A percentile compares a stretch with the other conserved stretches of the same genome.
These are phyloP conservation scores for Drosophila nr. perissopoda DNA, from an alignment of 2,888 invertebrate species.

Conservation along the genomic window DNA sequence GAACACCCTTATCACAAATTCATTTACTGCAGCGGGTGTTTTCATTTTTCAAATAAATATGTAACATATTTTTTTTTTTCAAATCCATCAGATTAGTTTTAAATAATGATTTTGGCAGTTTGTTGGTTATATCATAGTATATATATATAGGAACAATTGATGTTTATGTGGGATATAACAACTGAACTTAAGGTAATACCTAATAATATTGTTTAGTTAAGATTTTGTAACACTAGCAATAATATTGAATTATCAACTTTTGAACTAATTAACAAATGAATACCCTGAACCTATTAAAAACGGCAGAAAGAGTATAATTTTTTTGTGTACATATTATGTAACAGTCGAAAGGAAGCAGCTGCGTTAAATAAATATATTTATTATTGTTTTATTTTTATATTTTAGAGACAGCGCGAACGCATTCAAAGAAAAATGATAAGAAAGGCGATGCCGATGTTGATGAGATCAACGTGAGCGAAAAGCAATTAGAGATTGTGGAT, in stretches of 20 bases:
- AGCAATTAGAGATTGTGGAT: conserved; percentile 67
- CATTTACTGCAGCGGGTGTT: not conserved
- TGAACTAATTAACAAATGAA: not conserved
- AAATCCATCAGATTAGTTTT: not conserved
- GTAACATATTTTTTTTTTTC: not conserved
- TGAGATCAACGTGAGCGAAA: conserved; percentile 68
- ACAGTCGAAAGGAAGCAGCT: not conserved
- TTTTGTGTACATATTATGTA: not conserved
- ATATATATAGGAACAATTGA: conserved; percentile 3
- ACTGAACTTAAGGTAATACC: conserved; percentile 13
- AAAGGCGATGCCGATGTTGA: conserved; percentile 74
- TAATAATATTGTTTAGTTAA: not conserved
- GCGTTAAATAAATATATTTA: not conserved
- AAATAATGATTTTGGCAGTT: not conserved
- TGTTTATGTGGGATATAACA: conserved; percentile 7
- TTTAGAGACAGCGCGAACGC: conserved; percentile 69
- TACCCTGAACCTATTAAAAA: no score
- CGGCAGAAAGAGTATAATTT: not conserved
- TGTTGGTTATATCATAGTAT: not conserved
- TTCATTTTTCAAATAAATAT: not conserved
- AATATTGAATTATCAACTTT: not conserved
- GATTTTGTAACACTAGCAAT: not conserved
- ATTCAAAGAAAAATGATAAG: conserved; percentile 77
- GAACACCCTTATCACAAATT: not conserved
- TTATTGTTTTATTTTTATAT: conserved; percentile 8